A percentile compares a stretch with the other conserved stretches of the same genome.
Conservation (phyloP, 2,888 invertebrate genomes). For the Drosophila lutescens region DNA sequence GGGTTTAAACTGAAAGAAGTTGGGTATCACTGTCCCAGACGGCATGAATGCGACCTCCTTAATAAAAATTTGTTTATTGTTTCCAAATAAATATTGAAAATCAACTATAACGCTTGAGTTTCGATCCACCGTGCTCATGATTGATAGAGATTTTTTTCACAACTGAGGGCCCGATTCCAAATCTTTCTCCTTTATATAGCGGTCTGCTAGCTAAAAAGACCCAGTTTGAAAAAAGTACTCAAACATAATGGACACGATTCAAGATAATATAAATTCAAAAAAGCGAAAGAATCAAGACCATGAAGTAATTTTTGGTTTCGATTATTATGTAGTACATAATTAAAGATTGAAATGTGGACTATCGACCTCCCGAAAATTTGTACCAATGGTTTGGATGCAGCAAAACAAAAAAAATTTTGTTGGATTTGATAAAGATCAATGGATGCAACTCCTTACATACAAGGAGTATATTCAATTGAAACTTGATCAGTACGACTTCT, state of each 20-base stretch:
- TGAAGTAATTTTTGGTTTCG: no score
- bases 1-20: background rate
- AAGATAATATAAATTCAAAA: background rate
- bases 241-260: background rate
- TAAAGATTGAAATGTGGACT: constrained; percentile 2
- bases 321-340: background rate
- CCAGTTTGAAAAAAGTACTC: background rate
- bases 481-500: constrained; percentile 7
- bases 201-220: background rate
- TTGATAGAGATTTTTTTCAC: background rate
- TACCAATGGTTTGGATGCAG: constrained; percentile 5
- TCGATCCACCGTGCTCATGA: background rate
- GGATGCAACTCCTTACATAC: constrained; percentile 4
- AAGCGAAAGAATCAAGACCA: background rate
- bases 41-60: no score
- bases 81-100: constrained; percentile 6
- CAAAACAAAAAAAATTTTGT: constrained; percentile 5
- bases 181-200: background rate
- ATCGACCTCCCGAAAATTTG: constrained; percentile 2
- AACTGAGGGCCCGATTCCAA: background rate
- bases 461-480: constrained; percentile 6
- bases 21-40: no score
- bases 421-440: constrained; percentile 6
- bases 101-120: constrained; percentile 2
- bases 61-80: background rate